Conservation (phyloP, 2,113 vertebrate genomes). For the Mandrillus leucophaeus region DNA sequence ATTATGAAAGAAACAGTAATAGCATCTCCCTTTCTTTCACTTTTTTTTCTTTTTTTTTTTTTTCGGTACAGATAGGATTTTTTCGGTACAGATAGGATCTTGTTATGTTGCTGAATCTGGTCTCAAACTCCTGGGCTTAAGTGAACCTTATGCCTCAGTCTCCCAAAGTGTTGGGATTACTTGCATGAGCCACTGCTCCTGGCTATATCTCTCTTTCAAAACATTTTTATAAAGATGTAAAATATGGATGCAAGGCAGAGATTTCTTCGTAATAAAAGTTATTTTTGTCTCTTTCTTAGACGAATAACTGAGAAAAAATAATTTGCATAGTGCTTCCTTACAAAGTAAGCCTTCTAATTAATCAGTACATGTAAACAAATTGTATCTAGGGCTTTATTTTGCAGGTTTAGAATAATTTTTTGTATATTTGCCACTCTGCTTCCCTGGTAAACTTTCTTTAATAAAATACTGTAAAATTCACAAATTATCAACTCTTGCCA, state of each 20-base stretch:
- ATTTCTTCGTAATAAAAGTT: conserved; percentile 52
- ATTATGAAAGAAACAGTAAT: background rate
- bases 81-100: too few species aligned
- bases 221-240: conserved; percentile 36
- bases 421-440: conserved; percentile 78
- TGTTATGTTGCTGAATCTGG: too few species aligned
- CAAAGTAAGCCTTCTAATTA: conserved; percentile 79
- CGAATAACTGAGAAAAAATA: conserved; percentile 77
- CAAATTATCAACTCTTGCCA: conserved; percentile 81
- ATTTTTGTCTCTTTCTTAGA: conserved; percentile 64
- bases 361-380: conserved; percentile 80
- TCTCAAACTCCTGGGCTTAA: too few species aligned
- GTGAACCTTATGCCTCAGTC: too few species aligned
- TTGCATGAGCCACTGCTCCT: too few species aligned
- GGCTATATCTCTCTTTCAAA: background rate
- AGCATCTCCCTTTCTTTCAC: background rate
- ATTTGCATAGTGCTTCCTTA: conserved; percentile 76
- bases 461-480: conserved; percentile 84
- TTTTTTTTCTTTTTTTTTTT: too few species aligned
- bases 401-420: conserved; percentile 80
- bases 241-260: background rate
- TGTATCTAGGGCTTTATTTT: conserved; percentile 76
- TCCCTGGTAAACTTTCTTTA: conserved; percentile 80
- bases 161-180: too few species aligned
- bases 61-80: too few species aligned